Conservation (phyloP, 2,797 vertebrate genomes). For the Sebastes vulpes region DNA sequence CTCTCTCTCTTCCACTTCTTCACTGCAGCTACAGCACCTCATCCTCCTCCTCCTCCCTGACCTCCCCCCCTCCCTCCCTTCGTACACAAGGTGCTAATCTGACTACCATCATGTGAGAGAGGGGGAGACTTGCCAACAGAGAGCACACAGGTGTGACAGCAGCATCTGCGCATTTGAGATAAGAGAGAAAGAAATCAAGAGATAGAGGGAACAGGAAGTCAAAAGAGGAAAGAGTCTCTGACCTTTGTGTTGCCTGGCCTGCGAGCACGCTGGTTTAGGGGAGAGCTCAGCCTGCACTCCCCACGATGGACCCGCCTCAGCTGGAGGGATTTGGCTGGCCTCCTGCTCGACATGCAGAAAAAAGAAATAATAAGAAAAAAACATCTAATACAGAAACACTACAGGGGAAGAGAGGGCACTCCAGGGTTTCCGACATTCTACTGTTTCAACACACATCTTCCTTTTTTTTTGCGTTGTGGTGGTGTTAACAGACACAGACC, state of each 20-base stretch:
- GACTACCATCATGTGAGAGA: conserved; percentile 60
- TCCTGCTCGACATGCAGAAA: conserved; percentile 63
- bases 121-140: conserved; percentile 40
- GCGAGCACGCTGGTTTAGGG: conserved; percentile 53
- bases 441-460: conserved; percentile 14
- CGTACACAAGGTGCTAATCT: conserved; percentile 75
- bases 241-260: conserved; percentile 80
- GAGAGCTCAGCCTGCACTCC: conserved; percentile 55
- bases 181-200: neutral
- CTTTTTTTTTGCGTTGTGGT: neutral
- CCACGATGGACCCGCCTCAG: conserved; percentile 67
- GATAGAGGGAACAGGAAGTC: conserved; percentile 8
- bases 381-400: neutral
- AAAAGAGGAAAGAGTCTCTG: conserved; percentile 35
- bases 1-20: conserved; percentile 72
- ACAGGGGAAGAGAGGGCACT: neutral
- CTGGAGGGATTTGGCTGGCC: conserved; percentile 51
- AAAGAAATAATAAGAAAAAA: neutral
- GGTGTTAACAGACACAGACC: neutral
- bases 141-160: conserved; percentile 55
- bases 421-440: neutral
- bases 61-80: neutral
- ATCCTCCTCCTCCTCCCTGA: conserved; percentile 4
- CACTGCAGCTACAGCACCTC: conserved; percentile 46
- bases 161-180: conserved; percentile 1